A percentile compares a stretch with the other conserved stretches of the same genome.
Conservation (phyloP, 2,888 invertebrate genomes). For the Oscheius sp. region DNA sequence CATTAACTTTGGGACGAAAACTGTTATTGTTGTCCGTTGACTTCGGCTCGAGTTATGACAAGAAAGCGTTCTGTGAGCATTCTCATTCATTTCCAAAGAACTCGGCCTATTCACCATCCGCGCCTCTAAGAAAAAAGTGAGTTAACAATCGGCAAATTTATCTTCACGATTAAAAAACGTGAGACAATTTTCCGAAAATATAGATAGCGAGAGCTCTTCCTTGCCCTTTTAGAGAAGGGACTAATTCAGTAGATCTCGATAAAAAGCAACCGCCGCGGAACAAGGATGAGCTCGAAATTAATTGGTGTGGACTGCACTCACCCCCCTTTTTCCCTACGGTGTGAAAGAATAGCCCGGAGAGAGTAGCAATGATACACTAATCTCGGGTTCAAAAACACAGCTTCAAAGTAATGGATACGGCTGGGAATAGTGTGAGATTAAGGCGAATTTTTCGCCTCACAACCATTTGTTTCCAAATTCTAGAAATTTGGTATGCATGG, state of each 20-base stretch:
- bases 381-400: no score
- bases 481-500: neutral
- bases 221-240: neutral
- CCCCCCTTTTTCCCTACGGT: no score
- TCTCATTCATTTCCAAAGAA: neutral
- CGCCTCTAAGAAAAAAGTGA: no score
- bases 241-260: neutral
- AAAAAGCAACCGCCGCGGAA: neutral
- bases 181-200: neutral
- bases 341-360: neutral
- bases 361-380: conserved; percentile 17
- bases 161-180: neutral
- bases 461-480: neutral
- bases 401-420: conserved; percentile 10
- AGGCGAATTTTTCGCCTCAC: neutral
- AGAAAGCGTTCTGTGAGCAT: no score
- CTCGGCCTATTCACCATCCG: neutral
- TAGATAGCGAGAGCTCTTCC: no score
- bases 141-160: neutral
- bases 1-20: no score
- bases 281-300: neutral
- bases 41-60: no score
- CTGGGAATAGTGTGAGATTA: neutral
- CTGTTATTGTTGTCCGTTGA: no score
- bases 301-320: no score